These are phyloP conservation scores for Ploceus nigricollis DNA, from an alignment of 2,113 vertebrate species.

Conservation along the genomic window DNA sequence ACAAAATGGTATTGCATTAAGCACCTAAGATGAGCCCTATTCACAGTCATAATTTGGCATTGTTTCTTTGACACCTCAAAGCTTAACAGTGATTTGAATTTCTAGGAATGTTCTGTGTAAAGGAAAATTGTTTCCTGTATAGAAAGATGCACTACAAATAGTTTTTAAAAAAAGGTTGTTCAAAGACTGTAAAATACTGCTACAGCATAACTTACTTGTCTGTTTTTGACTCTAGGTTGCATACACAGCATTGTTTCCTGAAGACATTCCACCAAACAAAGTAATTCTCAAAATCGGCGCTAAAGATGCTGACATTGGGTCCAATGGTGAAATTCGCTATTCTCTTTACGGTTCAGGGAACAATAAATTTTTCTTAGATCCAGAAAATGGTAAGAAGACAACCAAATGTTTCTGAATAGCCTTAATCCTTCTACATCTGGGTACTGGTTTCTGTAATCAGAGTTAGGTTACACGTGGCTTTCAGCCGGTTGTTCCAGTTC, in stretches of 20 bases:
- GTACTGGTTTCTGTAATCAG: background rate
- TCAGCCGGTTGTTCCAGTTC: background rate
- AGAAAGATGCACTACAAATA: background rate
- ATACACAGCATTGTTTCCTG: constrained; percentile 81
- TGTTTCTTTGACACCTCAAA: background rate
- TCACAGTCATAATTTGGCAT: background rate
- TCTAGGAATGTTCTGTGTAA: background rate
- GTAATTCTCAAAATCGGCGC: constrained; percentile 84
- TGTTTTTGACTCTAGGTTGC: constrained; percentile 72
- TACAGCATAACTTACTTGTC: background rate
- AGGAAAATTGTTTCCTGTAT: background rate
- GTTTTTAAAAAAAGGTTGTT: background rate
- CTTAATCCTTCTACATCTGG: background rate
- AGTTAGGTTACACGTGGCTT: background rate
- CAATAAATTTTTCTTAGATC: constrained; percentile 88
- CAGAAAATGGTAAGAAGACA: constrained; percentile 83
- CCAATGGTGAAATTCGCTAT: constrained; percentile 87
- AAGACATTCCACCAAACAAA: constrained; percentile 86
- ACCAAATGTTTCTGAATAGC: background rate
- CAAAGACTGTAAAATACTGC: background rate
- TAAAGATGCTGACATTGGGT: constrained; percentile 86
- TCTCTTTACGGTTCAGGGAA: constrained; percentile 85
- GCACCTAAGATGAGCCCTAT: background rate
- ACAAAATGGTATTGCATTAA: background rate
- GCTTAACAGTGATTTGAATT: background rate